A percentile compares a stretch with the other conserved stretches of the same genome.
Evolutionary conservation across 92 coral and sea anemone species (phyloP).

Genomic region (Galaxea fascicularis): DNA sequence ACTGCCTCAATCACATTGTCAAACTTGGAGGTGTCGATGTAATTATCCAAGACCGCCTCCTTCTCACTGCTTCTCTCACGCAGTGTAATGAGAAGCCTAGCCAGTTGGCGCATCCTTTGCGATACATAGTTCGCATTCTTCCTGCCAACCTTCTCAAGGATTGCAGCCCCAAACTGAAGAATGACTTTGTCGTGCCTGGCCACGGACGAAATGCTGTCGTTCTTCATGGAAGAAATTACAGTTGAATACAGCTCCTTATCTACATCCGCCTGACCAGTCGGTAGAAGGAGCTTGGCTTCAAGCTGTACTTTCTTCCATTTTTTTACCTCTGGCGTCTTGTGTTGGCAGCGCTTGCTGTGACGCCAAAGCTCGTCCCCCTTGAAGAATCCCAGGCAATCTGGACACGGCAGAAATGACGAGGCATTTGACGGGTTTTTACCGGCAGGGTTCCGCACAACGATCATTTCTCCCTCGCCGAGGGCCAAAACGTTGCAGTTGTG

Average conservation of each 20-base stretch:
- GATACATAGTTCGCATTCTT: too few relatives aligned
- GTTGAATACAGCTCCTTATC: background rate
- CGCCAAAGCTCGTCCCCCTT: slow-evolving; percentile 52
- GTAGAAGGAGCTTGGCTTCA: slow-evolving; percentile 29
- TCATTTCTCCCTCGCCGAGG: slow-evolving; percentile 49
- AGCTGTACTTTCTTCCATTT: slow-evolving; percentile 18
- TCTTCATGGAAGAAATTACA: slow-evolving; percentile 33
- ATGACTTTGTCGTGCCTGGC: slow-evolving; percentile 33
- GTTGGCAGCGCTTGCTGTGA: slow-evolving; percentile 15
- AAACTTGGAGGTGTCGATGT: too few relatives aligned
- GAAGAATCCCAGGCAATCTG: slow-evolving; percentile 56
- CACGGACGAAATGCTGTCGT: slow-evolving; percentile 34
- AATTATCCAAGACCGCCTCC: too few relatives aligned
- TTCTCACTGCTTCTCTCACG: too few relatives aligned
- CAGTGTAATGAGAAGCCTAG: too few relatives aligned
- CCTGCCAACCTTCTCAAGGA: slow-evolving; percentile 40
- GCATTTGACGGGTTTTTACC: background rate
- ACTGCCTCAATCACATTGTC: too few relatives aligned
- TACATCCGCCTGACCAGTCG: background rate
- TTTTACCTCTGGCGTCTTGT: background rate
- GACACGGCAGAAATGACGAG: slow-evolving; percentile 33
- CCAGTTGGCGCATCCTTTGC: too few relatives aligned
- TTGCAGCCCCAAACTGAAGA: slow-evolving; percentile 34
- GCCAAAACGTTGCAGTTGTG: slow-evolving; percentile 60
- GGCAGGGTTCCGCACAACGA: slow-evolving; percentile 51